Evolutionary conservation across 1,140 invertebrate species (phyloP).

Genomic region (Tetramorium parvispinum): DNA sequence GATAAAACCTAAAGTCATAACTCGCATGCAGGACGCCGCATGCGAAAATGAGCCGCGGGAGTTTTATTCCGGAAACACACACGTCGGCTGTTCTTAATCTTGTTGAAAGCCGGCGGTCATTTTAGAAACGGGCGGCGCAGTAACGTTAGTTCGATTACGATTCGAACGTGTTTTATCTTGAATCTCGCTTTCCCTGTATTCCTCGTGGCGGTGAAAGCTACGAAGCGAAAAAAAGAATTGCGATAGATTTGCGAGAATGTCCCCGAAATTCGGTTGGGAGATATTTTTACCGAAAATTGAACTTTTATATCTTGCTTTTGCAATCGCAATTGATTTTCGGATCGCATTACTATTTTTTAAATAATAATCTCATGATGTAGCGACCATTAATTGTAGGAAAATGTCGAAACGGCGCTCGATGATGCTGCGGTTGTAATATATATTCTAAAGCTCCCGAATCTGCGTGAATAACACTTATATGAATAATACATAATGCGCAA

Average conservation of each 20-base stretch:
- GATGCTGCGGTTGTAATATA: slow-evolving; percentile 18
- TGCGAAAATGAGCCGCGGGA: slow-evolving; percentile 76
- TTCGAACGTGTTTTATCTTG: slow-evolving; percentile 31
- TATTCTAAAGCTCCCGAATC: slow-evolving; percentile 12
- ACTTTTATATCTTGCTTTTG: not conserved
- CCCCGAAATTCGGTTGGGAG: not conserved
- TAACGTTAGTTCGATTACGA: slow-evolving; percentile 75
- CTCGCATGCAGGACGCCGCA: slow-evolving; percentile 67
- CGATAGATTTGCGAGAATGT: not conserved
- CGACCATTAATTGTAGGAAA: slow-evolving; percentile 18
- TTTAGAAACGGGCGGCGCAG: slow-evolving; percentile 74
- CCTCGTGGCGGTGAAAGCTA: slow-evolving; percentile 31
- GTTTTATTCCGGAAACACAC: slow-evolving; percentile 65
- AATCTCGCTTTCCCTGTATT: not conserved
- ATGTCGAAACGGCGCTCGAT: not conserved
- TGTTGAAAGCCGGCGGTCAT: slow-evolving; percentile 81
- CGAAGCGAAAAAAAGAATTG: slow-evolving; percentile 37
- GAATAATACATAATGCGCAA: not conserved
- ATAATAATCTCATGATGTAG: not conserved
- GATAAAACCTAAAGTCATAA: slow-evolving; percentile 71
- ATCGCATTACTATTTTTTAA: not conserved
- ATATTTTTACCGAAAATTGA: not conserved
- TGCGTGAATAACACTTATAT: slow-evolving; percentile 26
- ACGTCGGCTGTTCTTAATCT: slow-evolving; percentile 80
- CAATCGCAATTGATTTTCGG: not conserved